Evolutionary conservation across 2,113 vertebrate genomes (phyloP), one percentile per base, ranked within the genome.

Genomic region (Malaclemys terrapin): DNA sequence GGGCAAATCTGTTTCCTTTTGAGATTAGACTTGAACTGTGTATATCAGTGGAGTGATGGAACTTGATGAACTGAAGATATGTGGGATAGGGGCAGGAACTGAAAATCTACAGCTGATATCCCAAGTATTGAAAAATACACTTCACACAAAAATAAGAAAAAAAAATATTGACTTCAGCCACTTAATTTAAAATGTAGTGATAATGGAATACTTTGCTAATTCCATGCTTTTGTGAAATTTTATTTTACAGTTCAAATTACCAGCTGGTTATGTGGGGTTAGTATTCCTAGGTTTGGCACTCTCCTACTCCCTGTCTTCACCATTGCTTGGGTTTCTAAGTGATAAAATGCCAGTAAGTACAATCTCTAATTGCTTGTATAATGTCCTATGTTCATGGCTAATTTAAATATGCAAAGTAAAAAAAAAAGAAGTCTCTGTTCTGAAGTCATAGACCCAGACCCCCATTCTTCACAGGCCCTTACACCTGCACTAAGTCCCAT

Each of bases 331-430:
- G 11, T 95, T 99, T 9, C 79, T 99, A 50, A 99, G 99, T 4
- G 99, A 99, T 96, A 99, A 98, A 98, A 98, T 98, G 92, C 99
- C 99, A 2, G 99, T 99, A 97, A 97, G 99, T 99, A 90, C 35
- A 27, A 59, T 62, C 38, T 47, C 12, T 29, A 87, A 29, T 80
- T 76, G 22, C 38, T 75, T 78, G 25, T 87, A 42, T 54, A 80
- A 27, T 29, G 8, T 65, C 78, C 25, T 20, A 38, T 8, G 35
- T 69, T 10, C 35, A 10, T 69, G 35, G 35, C 8, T 69, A 62
- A 27, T 31, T 62, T 62, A 62, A 31, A 62, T 62, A 69, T 69
- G 35, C 17, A 9, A 69, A 69, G 3, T 38, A 10, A 38, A 19
- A 54, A 87, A 75, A 5, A 31, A 13, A 38, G 4, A 12, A 22